Evolutionary conservation across 1,140 invertebrate species (phyloP), one percentile per base, ranked within the genome.

Genomic region (Hirudo medicinalis): DNA sequence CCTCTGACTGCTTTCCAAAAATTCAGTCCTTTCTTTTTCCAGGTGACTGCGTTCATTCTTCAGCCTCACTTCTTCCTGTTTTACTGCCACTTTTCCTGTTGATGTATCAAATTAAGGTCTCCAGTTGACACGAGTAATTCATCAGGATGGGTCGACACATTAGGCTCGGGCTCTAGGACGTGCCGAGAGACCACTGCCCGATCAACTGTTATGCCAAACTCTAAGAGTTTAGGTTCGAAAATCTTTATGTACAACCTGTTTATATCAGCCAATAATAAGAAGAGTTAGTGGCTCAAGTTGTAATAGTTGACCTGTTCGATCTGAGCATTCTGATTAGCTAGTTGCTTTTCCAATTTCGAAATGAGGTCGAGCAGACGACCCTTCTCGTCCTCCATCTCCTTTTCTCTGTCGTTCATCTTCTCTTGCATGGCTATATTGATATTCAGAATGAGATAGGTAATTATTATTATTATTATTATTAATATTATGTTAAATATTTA

Each of bases 391-490:
- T 63, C 57, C 57, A 63, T 25, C 29, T 25, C 22, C 20, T n/a
- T 63, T 32, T 63, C 57, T 63, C 57, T 63, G 22, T 13, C 57
- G 17, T 11, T 63, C 57, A 63, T 22, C 29, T 32, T 63, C 22
- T n/a, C 57, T 63, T 63, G 22, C 22, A 63, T 63, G 22, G 57
- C 57, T 63, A 13, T 63, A 6, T 63, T 63, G 57, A 20, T n/a
- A 15, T 9, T 5, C 29, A 32, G 11, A 63, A 63, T 63, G 22
- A 2, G 19, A 22, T 9, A 63, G 17, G 19, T 19, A 63, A 63
- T 63, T 63, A 25, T 32, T 63, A 36, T 6, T 36, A 36, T 36
- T 36, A 36, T 36, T 36, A 6, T 36, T 36, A 36, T 2, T 36
- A n/a, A n/a, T n/a, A n/a, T n/a, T n/a, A n/a, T 20, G 2, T 57